These are phyloP conservation scores for Sebastes hubbsi DNA, from an alignment of 2,797 vertebrate genomes.

Conservation along the genomic window DNA sequence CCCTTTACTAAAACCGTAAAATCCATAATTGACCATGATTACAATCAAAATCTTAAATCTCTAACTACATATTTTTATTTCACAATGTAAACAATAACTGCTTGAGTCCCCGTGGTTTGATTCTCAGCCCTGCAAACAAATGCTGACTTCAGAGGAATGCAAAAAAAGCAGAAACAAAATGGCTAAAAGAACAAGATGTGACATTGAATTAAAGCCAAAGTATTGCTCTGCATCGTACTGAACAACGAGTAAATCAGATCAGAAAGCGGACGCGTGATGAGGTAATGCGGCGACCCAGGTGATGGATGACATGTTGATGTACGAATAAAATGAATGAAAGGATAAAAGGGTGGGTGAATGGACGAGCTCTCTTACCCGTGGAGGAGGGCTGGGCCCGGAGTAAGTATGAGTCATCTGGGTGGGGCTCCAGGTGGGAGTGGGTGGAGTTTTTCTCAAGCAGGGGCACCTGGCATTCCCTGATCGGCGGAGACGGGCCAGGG, in stretches of 20 bases:
- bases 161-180: constrained; percentile 17
- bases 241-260: constrained; percentile 41
- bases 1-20: not conserved
- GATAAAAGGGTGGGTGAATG: constrained; percentile 35
- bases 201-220: constrained; percentile 36
- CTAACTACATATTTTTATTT: not conserved
- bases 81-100: not conserved
- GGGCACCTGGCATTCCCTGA: constrained; percentile 96
- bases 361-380: constrained; percentile 88
- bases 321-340: constrained; percentile 32
- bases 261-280: constrained; percentile 48
- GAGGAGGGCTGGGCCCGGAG: constrained; percentile 92
- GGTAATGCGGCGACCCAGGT: constrained; percentile 31
- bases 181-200: constrained; percentile 26
- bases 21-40: not conserved
- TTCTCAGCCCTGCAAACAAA: constrained; percentile 22
- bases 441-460: constrained; percentile 98
- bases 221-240: constrained; percentile 28
- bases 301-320: constrained; percentile 43
- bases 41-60: not conserved
- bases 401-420: constrained; percentile 95
- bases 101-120: constrained; percentile 1
- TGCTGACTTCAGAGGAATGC: constrained; percentile 27
- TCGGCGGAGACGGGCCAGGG: constrained; percentile 86
- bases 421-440: constrained; percentile 98